Conservation (phyloP, 2,888 invertebrate genomes). For the Orthosia gracilis region DNA sequence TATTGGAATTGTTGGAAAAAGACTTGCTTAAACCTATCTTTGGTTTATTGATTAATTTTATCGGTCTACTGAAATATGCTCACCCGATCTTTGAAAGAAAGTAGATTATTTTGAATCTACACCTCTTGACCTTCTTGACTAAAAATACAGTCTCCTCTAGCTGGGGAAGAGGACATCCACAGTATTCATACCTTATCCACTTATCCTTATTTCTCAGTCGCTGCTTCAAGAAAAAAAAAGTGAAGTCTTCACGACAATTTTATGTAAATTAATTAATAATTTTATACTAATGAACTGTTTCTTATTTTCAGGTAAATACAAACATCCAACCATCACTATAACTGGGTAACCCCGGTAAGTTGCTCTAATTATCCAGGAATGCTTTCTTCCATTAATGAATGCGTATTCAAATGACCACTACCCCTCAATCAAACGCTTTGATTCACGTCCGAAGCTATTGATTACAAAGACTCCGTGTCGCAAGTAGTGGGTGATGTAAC, state of each 20-base stretch:
- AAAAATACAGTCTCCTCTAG: too few relatives aligned
- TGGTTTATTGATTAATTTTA: neutral
- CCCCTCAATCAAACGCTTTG: slow-evolving; percentile 48
- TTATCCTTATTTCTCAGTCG: too few relatives aligned
- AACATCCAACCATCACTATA: neutral
- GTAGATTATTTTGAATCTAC: too few relatives aligned
- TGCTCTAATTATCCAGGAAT: slow-evolving; percentile 37
- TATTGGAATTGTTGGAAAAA: slow-evolving; percentile 35
- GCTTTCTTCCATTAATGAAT: slow-evolving; percentile 52
- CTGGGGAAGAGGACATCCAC: too few relatives aligned
- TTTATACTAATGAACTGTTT: slow-evolving; percentile 35
- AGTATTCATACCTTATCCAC: too few relatives aligned
- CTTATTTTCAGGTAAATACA: slow-evolving; percentile 61
- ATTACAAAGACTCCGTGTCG: slow-evolving; percentile 38
- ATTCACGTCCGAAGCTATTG: slow-evolving; percentile 39
- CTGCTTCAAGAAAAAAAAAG: too few relatives aligned
- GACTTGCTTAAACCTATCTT: neutral
- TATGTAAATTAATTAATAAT: neutral
- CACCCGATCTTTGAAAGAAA: neutral
- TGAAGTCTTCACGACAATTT: neutral
- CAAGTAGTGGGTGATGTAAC: slow-evolving; percentile 47
- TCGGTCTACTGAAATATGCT: neutral
- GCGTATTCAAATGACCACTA: slow-evolving; percentile 49
- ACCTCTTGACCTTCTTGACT: too few relatives aligned
- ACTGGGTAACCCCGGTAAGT: slow-evolving; percentile 49